These are phyloP conservation scores for Vanessa cardui DNA, from an alignment of 2,888 invertebrate species.

Conservation along the genomic window DNA sequence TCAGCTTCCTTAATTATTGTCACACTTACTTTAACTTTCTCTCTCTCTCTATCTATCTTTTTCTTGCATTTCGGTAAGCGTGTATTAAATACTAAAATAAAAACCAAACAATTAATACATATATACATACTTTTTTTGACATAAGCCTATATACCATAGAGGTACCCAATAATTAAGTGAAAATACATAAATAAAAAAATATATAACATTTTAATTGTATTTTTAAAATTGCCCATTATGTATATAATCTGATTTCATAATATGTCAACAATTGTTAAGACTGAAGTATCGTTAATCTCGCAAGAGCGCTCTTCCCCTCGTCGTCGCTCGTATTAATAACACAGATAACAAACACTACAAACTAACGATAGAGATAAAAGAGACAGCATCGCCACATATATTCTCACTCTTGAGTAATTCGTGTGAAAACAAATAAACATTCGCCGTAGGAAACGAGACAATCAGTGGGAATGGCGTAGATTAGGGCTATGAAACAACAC, in stretches of 20 bases:
- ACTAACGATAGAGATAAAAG: conserved; percentile 30
- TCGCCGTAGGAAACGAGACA: conserved; percentile 28
- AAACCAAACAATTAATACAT: too few relatives aligned
- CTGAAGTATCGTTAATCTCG: neutral
- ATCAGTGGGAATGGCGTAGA: conserved; percentile 36
- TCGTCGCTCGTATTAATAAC: conserved; percentile 9
- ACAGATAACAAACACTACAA: conserved; percentile 13
- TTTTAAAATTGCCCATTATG: neutral
- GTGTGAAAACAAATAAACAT: conserved; percentile 42
- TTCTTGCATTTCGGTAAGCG: too few relatives aligned
- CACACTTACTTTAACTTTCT: too few relatives aligned
- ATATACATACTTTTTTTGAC: too few relatives aligned
- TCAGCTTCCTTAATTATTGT: too few relatives aligned
- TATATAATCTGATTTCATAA: neutral
- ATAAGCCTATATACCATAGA: too few relatives aligned
- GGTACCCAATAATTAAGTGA: too few relatives aligned
- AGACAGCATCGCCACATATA: conserved; percentile 16
- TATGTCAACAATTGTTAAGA: neutral
- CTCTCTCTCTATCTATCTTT: too few relatives aligned
- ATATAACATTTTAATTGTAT: too few relatives aligned
- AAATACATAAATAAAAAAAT: too few relatives aligned
- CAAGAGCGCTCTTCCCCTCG: conserved; percentile 7
- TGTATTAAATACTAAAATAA: too few relatives aligned
- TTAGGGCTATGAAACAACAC: conserved; percentile 23
- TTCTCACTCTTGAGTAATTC: conserved; percentile 33